These are phyloP conservation scores for Drusus annulatus DNA, from an alignment of 1,140 invertebrate species.

Conservation along the genomic window DNA sequence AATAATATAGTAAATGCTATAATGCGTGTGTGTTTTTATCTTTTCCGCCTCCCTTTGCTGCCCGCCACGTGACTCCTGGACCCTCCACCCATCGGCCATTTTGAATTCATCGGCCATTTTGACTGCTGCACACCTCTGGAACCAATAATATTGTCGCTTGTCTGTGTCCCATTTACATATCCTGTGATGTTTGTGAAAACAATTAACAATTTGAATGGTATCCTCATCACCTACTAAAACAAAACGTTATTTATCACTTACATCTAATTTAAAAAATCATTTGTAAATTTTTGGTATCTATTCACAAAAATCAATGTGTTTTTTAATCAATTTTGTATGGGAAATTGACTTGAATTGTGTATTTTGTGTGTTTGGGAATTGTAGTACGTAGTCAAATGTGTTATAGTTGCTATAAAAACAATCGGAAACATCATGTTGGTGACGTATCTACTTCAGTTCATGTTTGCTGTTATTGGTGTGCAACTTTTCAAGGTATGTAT, in stretches of 20 bases:
- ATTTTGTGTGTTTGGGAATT: constrained; percentile 25
- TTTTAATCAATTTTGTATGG: no score
- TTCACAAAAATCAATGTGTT: no score
- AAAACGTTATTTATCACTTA: no score
- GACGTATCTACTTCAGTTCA: constrained; percentile 99
- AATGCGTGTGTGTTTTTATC: constrained; percentile 27
- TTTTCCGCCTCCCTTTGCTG: constrained; percentile 21
- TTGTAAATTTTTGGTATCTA: no score
- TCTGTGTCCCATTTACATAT: no score
- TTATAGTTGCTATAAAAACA: constrained; percentile 98
- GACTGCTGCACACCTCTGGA: no score
- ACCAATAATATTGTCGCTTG: no score
- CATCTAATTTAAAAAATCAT: no score
- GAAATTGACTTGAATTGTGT: no score
- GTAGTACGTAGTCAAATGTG: constrained; percentile 98
- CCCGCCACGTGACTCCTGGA: neutral
- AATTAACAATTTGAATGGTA: constrained; percentile 6
- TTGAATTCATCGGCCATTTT: constrained; percentile 60
- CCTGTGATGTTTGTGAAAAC: neutral
- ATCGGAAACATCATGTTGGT: constrained; percentile 99
- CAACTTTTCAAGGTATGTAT: constrained; percentile 98
- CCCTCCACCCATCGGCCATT: constrained; percentile 59
- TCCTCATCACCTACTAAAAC: neutral
- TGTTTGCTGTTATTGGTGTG: constrained; percentile 99
- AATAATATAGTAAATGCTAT: neutral